Conservation (phyloP, 2,888 invertebrate genomes). For the Chrysina gloriosa region DNA sequence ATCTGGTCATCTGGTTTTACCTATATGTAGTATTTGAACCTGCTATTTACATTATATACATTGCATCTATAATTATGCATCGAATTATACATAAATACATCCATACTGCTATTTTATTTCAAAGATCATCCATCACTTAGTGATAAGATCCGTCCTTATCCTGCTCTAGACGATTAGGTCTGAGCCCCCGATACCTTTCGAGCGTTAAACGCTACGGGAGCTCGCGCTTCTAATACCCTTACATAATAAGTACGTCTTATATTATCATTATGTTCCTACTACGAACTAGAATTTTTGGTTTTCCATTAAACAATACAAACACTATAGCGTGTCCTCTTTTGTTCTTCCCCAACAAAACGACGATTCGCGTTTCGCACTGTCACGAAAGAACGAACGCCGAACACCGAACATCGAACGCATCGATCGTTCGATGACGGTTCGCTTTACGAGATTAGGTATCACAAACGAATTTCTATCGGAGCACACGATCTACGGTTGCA, state of each 20-base stretch:
- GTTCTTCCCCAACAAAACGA: background rate
- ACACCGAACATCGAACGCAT: background rate
- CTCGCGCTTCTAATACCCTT: no score
- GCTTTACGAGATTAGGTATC: slow-evolving; percentile 7
- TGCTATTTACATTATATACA: slow-evolving; percentile 35
- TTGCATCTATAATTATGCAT: background rate
- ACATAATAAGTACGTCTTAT: slow-evolving; percentile 14
- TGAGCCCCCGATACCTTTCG: background rate
- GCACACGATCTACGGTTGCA: slow-evolving; percentile 63
- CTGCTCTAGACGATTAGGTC: background rate
- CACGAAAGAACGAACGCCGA: background rate
- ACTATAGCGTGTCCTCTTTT: background rate
- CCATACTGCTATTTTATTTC: background rate
- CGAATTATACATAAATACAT: slow-evolving; percentile 17
- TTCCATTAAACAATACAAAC: slow-evolving; percentile 12
- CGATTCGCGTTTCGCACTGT: background rate
- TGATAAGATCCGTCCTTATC: background rate
- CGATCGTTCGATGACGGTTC: no score
- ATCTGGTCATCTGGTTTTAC: no score
- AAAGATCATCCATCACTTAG: background rate
- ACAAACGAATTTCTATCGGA: slow-evolving; percentile 25
- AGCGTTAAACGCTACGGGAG: background rate
- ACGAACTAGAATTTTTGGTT: slow-evolving; percentile 32
- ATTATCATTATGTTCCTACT: background rate
- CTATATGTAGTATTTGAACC: no score